A percentile compares a stretch with the other conserved stretches of the same genome.
Conservation (phyloP, 2,888 invertebrate species). For the Yponomeuta sedellus region DNA sequence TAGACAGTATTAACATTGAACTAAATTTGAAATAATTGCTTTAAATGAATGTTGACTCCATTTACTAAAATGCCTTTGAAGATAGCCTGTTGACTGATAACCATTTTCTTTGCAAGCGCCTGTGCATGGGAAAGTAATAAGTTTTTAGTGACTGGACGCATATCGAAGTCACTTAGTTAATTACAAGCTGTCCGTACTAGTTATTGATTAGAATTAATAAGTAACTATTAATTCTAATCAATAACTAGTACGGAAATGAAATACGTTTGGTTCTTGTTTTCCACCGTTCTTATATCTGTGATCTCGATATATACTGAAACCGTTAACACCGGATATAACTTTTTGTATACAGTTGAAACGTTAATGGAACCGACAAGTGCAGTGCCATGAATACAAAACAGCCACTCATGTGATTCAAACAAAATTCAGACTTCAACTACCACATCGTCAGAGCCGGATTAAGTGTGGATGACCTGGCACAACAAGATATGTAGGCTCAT, state of each 20-base stretch:
- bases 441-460: no score
- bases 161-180: not conserved
- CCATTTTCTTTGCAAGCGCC: not conserved
- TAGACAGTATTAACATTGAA: no score
- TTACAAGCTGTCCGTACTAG: no score
- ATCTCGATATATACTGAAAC: no score
- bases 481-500: no score
- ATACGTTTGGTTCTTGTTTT: not conserved
- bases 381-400: constrained; percentile 10
- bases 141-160: not conserved
- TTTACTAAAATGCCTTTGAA: not conserved
- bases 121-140: no score
- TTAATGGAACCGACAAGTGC: constrained; percentile 3
- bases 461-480: no score
- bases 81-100: not conserved
- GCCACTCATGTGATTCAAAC: constrained; percentile 9
- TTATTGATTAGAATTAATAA: no score
- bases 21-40: no score
- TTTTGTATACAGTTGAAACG: constrained; percentile 5
- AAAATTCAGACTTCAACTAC: not conserved
- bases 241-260: not conserved
- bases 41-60: not conserved
- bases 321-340: constrained; percentile 13
- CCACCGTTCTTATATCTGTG: no score
- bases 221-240: not conserved